Conservation (phyloP, 2,888 invertebrate genomes). For the Limnephilus marmoratus region DNA sequence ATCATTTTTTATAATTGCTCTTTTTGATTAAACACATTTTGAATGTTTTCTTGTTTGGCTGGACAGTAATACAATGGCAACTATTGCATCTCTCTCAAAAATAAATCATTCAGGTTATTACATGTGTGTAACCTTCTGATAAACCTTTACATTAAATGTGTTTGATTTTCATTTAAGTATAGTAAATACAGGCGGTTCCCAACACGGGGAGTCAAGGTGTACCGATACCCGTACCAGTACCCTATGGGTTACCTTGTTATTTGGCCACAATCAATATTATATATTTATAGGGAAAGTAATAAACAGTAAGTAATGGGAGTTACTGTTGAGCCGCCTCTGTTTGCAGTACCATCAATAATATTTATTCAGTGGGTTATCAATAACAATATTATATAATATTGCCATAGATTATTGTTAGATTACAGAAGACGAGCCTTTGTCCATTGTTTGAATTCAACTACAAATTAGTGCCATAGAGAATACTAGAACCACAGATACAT, state of each 20-base stretch:
- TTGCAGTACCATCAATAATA: background rate
- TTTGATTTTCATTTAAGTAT: background rate
- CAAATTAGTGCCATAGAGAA: constrained; percentile 65
- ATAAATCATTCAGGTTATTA: background rate
- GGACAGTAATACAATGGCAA: background rate
- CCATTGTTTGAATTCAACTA: constrained; percentile 48
- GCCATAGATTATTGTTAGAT: background rate
- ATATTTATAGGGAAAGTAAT: background rate
- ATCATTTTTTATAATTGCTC: constrained; percentile 17
- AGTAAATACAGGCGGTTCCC: background rate
- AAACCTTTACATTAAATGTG: background rate
- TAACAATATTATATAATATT: background rate
- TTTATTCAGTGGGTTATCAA: background rate
- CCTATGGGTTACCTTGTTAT: background rate
- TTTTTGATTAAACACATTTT: constrained; percentile 18
- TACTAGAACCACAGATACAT: constrained; percentile 59
- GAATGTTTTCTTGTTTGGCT: constrained; percentile 13
- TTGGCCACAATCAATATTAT: background rate
- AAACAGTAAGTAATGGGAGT: background rate
- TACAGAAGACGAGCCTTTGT: constrained; percentile 13
- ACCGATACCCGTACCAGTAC: no score
- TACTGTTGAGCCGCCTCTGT: background rate
- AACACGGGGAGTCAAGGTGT: background rate
- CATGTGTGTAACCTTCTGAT: background rate
- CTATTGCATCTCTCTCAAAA: background rate